Evolutionary conservation across 2,888 invertebrate species (phyloP).

Genomic region (Zele albiditarsus): DNA sequence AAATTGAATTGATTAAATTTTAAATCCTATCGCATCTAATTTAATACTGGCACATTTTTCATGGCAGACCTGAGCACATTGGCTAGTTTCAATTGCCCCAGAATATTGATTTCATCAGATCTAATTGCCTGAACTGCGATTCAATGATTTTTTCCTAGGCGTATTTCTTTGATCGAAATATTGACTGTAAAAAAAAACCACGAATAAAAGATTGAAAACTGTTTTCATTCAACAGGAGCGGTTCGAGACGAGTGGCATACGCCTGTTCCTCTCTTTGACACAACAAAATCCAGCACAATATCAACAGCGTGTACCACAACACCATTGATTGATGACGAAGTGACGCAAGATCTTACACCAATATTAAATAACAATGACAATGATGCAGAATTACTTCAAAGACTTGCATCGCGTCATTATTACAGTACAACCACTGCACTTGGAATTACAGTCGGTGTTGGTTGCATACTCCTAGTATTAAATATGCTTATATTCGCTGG

Average conservation of each 20-base stretch:
- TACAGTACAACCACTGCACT: conserved; percentile 85
- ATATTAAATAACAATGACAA: conserved; percentile 72
- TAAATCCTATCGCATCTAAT: too few species aligned
- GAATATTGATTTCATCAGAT: too few species aligned
- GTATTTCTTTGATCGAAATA: too few species aligned
- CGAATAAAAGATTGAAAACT: not conserved
- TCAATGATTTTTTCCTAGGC: too few species aligned
- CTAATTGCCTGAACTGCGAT: too few species aligned
- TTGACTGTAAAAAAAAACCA: too few species aligned
- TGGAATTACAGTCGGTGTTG: conserved; percentile 84
- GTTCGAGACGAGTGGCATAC: conserved; percentile 71
- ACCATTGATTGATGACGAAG: conserved; percentile 59
- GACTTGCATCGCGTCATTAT: conserved; percentile 76
- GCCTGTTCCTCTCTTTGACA: conserved; percentile 66
- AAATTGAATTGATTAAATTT: too few species aligned
- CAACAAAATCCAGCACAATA: conserved; percentile 61
- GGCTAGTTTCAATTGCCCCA: too few species aligned
- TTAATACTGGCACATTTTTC: too few species aligned
- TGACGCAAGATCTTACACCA: conserved; percentile 63
- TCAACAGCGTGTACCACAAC: conserved; percentile 66
- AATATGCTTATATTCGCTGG: conserved; percentile 86
- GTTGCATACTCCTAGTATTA: conserved; percentile 81
- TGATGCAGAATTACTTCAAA: conserved; percentile 75
- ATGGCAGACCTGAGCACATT: too few species aligned
- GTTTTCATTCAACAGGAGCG: conserved; percentile 57